Evolutionary conservation across 2,113 vertebrate genomes (phyloP), one percentile per base, ranked within the genome.

Genomic region (Malurus elegans): DNA sequence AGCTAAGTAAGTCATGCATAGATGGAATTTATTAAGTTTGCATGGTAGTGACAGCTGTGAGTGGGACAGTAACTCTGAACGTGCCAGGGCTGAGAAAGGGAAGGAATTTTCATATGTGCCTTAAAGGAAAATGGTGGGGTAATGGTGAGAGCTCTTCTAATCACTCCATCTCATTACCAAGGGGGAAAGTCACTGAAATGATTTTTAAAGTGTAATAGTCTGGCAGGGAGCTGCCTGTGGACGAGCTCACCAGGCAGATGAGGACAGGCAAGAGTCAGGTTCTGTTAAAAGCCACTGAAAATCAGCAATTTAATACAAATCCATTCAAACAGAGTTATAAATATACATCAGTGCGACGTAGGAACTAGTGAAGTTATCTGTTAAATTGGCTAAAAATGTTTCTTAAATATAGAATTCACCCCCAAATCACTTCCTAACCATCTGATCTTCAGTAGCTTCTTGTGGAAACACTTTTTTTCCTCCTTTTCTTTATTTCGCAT

Each of bases 11-110:
- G 94, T 97, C 64, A 96, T 88, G 94, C 87, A 96, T 92, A 97
- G 94, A 96, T 93, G 97, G 96, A 97, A 96, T 94, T 97, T 96
- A 86, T 96, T 97, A 97, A 96, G 89, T 96, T 97, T 93, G 88
- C 96, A 93, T 86, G 66, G 73, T 86, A 96, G 86, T 96, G 93
- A 94, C 95, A 97, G 91, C 92, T 96, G 34, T 93, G 91, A 97
- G 94, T 95, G 86, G 92, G 81, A 90, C 95, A 96, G 95, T 95
- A 92, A 93, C 92, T 97, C 85, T 70, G 79, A 95, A 91, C 78
- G 66, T 96, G 93, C 94, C 88, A 91, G 60, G 91, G 94, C 79
- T 96, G 58, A 87, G 96, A 91, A 86, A 94, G 79, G 87, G 95
- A 95, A 97, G 88, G 82, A 97, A 94, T 88, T 90, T 95, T 86